phyloP scores from a whole-genome alignment of 2,888 invertebrate genomes.

The Itoplectis maculator region DNA sequence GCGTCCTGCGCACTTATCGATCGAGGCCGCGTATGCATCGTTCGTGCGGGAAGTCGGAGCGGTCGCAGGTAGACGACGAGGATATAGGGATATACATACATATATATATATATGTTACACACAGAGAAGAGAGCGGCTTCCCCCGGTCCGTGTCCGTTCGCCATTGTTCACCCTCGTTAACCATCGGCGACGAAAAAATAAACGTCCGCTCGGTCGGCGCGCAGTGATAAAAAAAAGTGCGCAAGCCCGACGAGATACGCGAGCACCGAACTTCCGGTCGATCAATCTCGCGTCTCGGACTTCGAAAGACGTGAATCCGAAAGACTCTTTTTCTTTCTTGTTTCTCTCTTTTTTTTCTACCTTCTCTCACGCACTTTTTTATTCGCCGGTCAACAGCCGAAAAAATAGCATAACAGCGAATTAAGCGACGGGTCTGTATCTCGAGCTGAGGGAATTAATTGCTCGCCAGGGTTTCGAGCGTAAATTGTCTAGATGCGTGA shows the following conservation, averaged over 20 bases:
- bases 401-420: not conserved
- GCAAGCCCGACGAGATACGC: not conserved
- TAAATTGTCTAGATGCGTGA: too few relatives aligned
- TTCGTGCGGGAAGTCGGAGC: conserved; percentile 38
- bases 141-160: conserved; percentile 44
- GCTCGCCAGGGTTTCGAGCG: too few relatives aligned
- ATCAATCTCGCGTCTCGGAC: conserved; percentile 23
- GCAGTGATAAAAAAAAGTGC: conserved; percentile 23
- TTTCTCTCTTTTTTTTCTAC: too few relatives aligned
- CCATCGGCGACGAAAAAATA: conserved; percentile 43
- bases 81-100: too few relatives aligned
- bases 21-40: conserved; percentile 49
- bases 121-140: conserved; percentile 30
- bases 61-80: conserved; percentile 19
- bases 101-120: too few relatives aligned
- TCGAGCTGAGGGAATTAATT: too few relatives aligned
- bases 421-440: too few relatives aligned
- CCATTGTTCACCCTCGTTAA: conserved; percentile 57
- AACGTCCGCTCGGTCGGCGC: conserved; percentile 20
- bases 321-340: not conserved
- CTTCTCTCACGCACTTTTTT: too few relatives aligned
- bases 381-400: not conserved
- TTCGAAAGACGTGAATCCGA: not conserved
- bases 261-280: conserved; percentile 47
- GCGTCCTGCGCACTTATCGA: conserved; percentile 70